These are phyloP conservation scores for Acropora tenuis DNA, from an alignment of 64 coral and sea anemone species.

Conservation along the genomic window DNA sequence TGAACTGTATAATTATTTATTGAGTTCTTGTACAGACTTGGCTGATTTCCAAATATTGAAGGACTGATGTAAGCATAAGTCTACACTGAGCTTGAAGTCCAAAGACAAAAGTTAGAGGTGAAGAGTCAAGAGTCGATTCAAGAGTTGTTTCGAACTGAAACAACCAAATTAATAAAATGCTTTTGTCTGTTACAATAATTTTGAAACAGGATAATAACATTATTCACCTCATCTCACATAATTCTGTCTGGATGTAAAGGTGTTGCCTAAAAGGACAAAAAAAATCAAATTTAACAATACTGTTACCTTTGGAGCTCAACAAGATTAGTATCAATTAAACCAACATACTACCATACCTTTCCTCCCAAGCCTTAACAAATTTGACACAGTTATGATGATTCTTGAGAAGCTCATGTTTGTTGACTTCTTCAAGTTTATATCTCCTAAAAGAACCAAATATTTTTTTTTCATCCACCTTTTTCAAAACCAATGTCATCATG, in stretches of 20 bases:
- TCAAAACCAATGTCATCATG: background rate
- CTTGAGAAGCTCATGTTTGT: slow-evolving; percentile 91
- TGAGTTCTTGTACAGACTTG: too few relatives aligned
- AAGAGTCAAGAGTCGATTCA: too few relatives aligned
- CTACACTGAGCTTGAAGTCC: too few relatives aligned
- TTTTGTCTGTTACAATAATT: too few relatives aligned
- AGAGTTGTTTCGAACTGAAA: too few relatives aligned
- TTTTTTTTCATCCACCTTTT: too few relatives aligned
- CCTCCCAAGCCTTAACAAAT: slow-evolving; percentile 98
- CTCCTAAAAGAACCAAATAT: slow-evolving; percentile 44
- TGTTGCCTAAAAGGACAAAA: slow-evolving; percentile 65
- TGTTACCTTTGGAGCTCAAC: background rate
- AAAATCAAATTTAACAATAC: background rate
- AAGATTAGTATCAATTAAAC: background rate
- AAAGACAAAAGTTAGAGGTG: too few relatives aligned
- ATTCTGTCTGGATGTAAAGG: slow-evolving; percentile 97
- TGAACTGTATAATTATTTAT: too few relatives aligned
- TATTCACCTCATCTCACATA: slow-evolving; percentile 94
- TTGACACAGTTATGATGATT: slow-evolving; percentile 93
- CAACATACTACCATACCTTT: slow-evolving; percentile 55
- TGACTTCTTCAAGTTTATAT: slow-evolving; percentile 96
- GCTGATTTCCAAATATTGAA: too few relatives aligned
- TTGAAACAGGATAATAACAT: too few relatives aligned
- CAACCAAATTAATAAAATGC: too few relatives aligned
- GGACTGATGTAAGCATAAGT: too few relatives aligned